A percentile compares a stretch with the other conserved stretches of the same genome.
Conservation (phyloP, 2,797 vertebrate species). For the Vipera ursinii region DNA sequence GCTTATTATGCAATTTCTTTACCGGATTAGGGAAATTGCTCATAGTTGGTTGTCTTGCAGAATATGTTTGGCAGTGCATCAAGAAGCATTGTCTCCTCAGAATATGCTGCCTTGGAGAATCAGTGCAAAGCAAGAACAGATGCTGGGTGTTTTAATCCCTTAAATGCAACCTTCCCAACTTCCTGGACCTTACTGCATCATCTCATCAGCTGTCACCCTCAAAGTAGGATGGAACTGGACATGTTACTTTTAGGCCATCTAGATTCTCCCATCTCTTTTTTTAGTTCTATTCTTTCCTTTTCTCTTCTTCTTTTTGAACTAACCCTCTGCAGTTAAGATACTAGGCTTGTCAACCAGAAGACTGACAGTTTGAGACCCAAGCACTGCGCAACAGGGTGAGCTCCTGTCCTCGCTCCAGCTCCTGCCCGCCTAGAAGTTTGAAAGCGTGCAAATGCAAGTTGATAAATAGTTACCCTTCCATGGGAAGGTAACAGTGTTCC, state of each 20-base stretch:
- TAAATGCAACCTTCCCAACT: not conserved
- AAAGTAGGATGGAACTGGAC: not conserved
- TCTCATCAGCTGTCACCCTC: not conserved
- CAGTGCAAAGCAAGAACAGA: not conserved
- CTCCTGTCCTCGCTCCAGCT: too few species aligned
- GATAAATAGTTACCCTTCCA: not conserved
- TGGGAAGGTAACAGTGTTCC: not conserved
- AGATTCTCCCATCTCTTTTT: not conserved
- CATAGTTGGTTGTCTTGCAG: slow-evolving; percentile 11
- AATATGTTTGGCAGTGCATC: not conserved
- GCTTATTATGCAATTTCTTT: slow-evolving; percentile 26
- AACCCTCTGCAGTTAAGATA: not conserved
- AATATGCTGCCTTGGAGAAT: not conserved
- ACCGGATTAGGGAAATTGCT: slow-evolving; percentile 27
- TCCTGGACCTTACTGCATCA: not conserved
- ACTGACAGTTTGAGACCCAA: too few species aligned
- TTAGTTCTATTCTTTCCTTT: not conserved
- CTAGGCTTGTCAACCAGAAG: too few species aligned
- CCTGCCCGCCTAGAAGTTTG: too few species aligned
- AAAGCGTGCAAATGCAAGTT: not conserved
- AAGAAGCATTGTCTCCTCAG: not conserved
- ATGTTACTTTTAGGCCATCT: not conserved
- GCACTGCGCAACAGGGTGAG: too few species aligned
- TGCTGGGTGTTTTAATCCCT: not conserved
- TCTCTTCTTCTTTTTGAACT: not conserved